These are phyloP conservation scores for Empis stercorea DNA, from an alignment of 2,888 invertebrate species.

Conservation along the genomic window DNA sequence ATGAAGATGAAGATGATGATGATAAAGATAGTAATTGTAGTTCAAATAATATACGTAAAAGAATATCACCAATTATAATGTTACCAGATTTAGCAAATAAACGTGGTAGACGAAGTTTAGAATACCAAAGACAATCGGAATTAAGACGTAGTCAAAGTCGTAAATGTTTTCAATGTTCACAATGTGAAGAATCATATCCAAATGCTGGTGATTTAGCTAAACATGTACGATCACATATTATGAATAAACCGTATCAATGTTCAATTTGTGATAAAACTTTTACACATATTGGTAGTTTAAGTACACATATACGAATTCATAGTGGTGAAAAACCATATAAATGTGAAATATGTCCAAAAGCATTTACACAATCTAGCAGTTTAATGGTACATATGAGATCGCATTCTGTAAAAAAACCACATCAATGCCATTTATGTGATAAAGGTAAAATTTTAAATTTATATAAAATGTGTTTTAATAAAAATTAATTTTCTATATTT, in stretches of 20 bases:
- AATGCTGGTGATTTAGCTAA: constrained; percentile 37
- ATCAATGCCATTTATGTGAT: constrained; percentile 33
- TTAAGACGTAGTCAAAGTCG: constrained; percentile 1
- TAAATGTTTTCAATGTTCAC: constrained; percentile 29
- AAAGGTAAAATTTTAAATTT: constrained; percentile 21
- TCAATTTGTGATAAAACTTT: constrained; percentile 35
- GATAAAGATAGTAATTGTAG: constrained; percentile 13
- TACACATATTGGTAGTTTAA: constrained; percentile 35
- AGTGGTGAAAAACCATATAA: constrained; percentile 36
- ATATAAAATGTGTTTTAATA: background rate
- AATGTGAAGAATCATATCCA: constrained; percentile 32
- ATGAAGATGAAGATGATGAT: constrained; percentile 20
- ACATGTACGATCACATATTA: constrained; percentile 35
- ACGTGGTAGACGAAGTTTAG: constrained; percentile 24
- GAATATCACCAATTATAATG: constrained; percentile 2
- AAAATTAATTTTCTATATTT: background rate
- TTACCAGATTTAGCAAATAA: constrained; percentile 19
- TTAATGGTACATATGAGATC: constrained; percentile 36
- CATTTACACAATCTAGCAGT: constrained; percentile 35
- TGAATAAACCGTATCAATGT: constrained; percentile 35
- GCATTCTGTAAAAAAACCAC: constrained; percentile 31
- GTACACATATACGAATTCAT: constrained; percentile 35
- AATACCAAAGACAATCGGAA: constrained; percentile 1
- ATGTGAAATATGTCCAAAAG: constrained; percentile 34
- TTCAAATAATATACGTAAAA: background rate